phyloP scores from a whole-genome alignment of 1,140 invertebrate genomes.

The Bathynomus jamesi region DNA sequence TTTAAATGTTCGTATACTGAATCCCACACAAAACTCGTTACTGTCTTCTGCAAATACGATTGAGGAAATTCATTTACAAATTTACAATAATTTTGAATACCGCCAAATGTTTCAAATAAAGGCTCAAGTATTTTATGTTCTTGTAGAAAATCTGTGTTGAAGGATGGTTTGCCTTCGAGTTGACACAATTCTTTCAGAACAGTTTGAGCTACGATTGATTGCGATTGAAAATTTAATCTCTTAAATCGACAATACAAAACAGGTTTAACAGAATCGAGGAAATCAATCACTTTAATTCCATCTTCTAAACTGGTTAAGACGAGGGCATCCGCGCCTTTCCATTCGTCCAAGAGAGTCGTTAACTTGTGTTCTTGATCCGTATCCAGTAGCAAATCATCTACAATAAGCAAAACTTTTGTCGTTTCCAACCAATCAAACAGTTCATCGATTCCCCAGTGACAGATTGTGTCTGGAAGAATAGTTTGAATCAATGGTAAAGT shows the following conservation, averaged over 20 bases:
- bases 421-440: slow-evolving; percentile 18
- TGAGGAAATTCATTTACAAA: not conserved
- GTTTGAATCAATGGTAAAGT: slow-evolving; percentile 6
- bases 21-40: not conserved
- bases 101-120: too few relatives aligned
- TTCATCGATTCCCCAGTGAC: not conserved
- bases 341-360: slow-evolving; percentile 3
- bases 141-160: not conserved
- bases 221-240: not conserved
- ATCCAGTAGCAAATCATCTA: slow-evolving; percentile 17
- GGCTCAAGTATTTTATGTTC: too few relatives aligned
- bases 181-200: not conserved
- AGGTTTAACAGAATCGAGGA: not conserved
- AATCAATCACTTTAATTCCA: not conserved
- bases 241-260: not conserved
- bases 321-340: slow-evolving; percentile 8
- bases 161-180: not conserved
- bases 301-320: slow-evolving; percentile 5
- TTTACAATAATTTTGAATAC: not conserved
- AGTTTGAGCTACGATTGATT: not conserved
- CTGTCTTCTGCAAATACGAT: not conserved
- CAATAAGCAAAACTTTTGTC: slow-evolving; percentile 4
- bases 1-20: not conserved
- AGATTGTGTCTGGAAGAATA: not conserved
- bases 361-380: not conserved